Evolutionary conservation across 2,888 invertebrate genomes (phyloP).

Genomic region (Stictocephala bisonia): DNA sequence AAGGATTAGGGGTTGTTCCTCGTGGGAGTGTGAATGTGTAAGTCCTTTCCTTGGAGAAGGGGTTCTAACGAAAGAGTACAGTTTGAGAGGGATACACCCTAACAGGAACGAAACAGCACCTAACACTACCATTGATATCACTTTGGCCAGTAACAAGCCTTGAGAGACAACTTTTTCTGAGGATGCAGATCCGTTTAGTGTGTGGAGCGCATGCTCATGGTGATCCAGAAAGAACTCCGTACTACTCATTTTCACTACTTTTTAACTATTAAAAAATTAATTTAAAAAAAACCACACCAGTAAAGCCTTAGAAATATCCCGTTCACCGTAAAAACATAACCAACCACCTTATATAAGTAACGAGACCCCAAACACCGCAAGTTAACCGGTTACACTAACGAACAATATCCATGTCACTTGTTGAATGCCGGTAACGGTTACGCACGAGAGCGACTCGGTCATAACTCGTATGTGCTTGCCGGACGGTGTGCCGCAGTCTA

Average conservation of each 20-base stretch:
- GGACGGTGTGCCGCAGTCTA: conserved; percentile 3
- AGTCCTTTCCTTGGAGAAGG: conserved; percentile 39
- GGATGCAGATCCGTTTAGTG: conserved; percentile 14
- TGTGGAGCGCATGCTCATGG: conserved; percentile 35
- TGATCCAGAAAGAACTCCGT: conserved; percentile 44
- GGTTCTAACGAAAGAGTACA: conserved; percentile 65
- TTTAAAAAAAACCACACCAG: not conserved
- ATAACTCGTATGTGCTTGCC: not conserved
- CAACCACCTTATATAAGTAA: not conserved
- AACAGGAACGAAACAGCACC: conserved; percentile 80
- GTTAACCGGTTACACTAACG: not conserved
- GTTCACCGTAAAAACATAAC: too few relatives aligned
- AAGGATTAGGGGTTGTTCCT: conserved; percentile 64
- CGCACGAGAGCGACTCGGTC: not conserved
- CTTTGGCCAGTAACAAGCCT: conserved; percentile 74
- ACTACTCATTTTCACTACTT: conserved; percentile 17
- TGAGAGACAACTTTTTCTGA: not conserved
- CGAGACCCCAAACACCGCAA: conserved; percentile 18
- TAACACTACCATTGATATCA: conserved; percentile 81
- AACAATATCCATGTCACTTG: conserved; percentile 26
- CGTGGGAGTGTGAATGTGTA: conserved; percentile 48
- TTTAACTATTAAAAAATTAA: not conserved
- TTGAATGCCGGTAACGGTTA: conserved; percentile 4
- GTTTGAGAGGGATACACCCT: conserved; percentile 78
- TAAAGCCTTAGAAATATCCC: not conserved